These are phyloP conservation scores for Perdix hodgsoniae DNA, from an alignment of 2,797 vertebrate species.

Conservation along the genomic window DNA sequence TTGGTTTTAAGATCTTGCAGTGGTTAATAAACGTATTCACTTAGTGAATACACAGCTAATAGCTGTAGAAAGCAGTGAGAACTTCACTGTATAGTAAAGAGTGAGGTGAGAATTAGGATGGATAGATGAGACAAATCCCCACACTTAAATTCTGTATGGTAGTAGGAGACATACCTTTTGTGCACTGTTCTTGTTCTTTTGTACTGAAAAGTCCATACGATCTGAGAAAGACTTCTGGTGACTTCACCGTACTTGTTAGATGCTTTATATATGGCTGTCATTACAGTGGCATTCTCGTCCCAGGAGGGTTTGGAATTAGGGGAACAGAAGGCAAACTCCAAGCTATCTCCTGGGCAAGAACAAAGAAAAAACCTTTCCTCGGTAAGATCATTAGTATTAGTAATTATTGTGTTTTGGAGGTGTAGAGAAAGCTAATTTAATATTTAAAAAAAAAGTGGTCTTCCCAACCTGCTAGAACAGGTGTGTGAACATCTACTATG, in stretches of 20 bases:
- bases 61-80: background rate
- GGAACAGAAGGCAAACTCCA: slow-evolving; percentile 84
- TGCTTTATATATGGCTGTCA: slow-evolving; percentile 7
- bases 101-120: background rate
- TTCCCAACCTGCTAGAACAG: background rate
- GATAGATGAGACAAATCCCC: background rate
- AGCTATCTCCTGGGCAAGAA: slow-evolving; percentile 85
- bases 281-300: slow-evolving; percentile 84
- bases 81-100: background rate
- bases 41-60: too few relatives aligned
- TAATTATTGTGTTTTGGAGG: background rate
- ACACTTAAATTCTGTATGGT: background rate
- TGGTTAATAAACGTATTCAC: background rate
- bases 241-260: background rate
- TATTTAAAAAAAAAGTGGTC: background rate
- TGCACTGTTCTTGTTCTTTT: background rate
- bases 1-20: background rate
- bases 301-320: slow-evolving; percentile 83
- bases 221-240: background rate
- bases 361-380: slow-evolving; percentile 84
- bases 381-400: slow-evolving; percentile 70
- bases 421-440: background rate
- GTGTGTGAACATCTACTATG: background rate
- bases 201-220: background rate
- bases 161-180: background rate